A percentile compares a stretch with the other conserved stretches of the same genome.
phyloP scores from a whole-genome alignment of 2,888 invertebrate genomes.

The Pseudococcus viburni region DNA sequence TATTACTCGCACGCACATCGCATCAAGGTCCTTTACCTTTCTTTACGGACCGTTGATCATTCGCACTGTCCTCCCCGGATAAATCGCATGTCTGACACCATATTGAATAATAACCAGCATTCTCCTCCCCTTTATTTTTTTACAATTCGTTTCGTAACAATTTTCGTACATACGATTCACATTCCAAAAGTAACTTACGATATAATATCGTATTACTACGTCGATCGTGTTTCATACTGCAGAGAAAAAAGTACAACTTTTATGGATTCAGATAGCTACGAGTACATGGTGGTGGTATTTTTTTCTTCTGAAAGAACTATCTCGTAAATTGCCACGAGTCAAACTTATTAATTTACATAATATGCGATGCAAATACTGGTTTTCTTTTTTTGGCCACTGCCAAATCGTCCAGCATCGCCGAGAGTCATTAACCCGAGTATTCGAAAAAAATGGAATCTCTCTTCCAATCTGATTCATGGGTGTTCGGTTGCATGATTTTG shows the following conservation, averaged over 20 bases:
- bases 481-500: not conserved
- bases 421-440: not conserved
- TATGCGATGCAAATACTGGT: not conserved
- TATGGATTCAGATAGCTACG: not conserved
- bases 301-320: not conserved
- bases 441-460: not conserved
- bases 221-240: not conserved
- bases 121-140: conserved; percentile 8
- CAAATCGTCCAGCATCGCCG: not conserved
- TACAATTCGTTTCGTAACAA: conserved; percentile 39
- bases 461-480: not conserved
- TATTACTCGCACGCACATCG: not conserved
- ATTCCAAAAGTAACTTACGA: not conserved
- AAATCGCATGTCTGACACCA: conserved; percentile 60
- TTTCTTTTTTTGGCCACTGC: not conserved
- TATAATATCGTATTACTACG: conserved; percentile 17
- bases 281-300: not conserved
- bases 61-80: conserved; percentile 54
- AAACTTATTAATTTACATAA: not conserved
- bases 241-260: conserved; percentile 21
- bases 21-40: conserved; percentile 64
- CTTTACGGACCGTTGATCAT: conserved; percentile 60
- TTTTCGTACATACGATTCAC: conserved; percentile 10
- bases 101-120: conserved; percentile 39
- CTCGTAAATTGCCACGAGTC: not conserved